Base-by-base conservation (phyloP, 2,888 invertebrate species). In the Tortricodes alternella region DNA sequence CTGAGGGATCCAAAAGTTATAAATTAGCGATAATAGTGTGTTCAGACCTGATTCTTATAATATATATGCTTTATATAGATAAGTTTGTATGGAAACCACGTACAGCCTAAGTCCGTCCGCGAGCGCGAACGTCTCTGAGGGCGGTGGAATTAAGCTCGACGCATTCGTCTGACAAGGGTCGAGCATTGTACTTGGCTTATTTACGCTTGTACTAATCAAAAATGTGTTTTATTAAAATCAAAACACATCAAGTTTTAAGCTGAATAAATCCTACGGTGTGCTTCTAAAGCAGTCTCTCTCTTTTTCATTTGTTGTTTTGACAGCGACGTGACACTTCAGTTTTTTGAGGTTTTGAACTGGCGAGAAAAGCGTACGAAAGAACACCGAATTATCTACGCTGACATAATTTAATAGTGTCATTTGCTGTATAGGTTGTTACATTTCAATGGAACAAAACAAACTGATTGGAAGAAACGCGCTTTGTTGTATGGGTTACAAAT, bases 81-180 rank as follows among this genome's bases (percentile, higher is more conserved):
- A 32, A 3, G 19, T 32, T 46, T 15, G 7, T 32, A 19, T 21
- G 4, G 19, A 34, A 46, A 34, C 15, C 9, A 21, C 32, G 11
- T 19, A 27, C 27, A 27, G 49, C 13, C 49, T 35, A 46, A 46
- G 35, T 35, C 46, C 27, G 29, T 1, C 29, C 15, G 27, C 8
- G 43, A 34, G 43, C 23, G 52, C 11, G 29, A 19, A 32, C 35
- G 37, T 38, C 29, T 46, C 27, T 15, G n/a, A n/a, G 16, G 6
- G 34, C 24, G 49, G 11, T n/a, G 29, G 82, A 84, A 85, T 86
- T 80, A 83, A 81, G 78, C 79, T 73, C 66, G 82, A 85, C 85
- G 78, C 75, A 80, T 80, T 75, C 61, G 68, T 3, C 71, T 87
- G 88, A 88, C 83, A 81, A 82, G 88, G 88, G 88, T 88, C 76